Evolutionary conservation across 2,888 invertebrate species (phyloP).

Genomic region (Drosophila hamatofila): DNA sequence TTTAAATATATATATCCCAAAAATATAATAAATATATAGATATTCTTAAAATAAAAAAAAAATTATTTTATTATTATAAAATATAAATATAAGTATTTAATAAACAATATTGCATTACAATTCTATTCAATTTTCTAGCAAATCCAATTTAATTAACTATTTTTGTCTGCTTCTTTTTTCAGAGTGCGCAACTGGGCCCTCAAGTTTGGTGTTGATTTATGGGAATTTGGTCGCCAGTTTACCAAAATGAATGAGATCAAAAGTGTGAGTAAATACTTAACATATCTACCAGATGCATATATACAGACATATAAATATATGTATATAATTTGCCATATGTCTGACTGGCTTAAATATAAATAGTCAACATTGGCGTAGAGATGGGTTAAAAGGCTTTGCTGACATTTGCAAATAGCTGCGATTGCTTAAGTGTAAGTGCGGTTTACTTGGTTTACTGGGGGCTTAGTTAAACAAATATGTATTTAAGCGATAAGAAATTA

Average conservation of each 20-base stretch:
- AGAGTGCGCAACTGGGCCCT: conserved; percentile 97
- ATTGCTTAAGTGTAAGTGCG: conserved; percentile 24
- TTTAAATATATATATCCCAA: not conserved
- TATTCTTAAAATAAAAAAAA: not conserved
- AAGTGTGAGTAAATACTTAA: conserved; percentile 88
- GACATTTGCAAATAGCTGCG: conserved; percentile 61
- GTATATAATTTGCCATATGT: conserved; percentile 10
- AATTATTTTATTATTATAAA: not conserved
- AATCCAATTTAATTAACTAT: conserved; percentile 15
- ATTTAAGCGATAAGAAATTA: conserved; percentile 63
- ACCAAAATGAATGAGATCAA: conserved; percentile 95
- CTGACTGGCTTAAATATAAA: conserved; percentile 8
- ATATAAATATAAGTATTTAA: not conserved
- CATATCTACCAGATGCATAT: not conserved
- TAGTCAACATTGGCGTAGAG: conserved; percentile 34
- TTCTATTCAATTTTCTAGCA: not conserved
- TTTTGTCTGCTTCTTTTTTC: conserved; percentile 81
- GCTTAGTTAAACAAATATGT: conserved; percentile 63
- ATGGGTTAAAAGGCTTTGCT: conserved; percentile 31
- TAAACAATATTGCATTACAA: not conserved
- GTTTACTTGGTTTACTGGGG: conserved; percentile 21
- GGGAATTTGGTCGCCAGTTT: conserved; percentile 94
- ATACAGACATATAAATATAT: not conserved
- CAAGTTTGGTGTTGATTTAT: conserved; percentile 95
- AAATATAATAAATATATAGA: not conserved